These are phyloP conservation scores for Palythoa grandis DNA, from an alignment of 92 coral and sea anemone species.

Conservation along the genomic window DNA sequence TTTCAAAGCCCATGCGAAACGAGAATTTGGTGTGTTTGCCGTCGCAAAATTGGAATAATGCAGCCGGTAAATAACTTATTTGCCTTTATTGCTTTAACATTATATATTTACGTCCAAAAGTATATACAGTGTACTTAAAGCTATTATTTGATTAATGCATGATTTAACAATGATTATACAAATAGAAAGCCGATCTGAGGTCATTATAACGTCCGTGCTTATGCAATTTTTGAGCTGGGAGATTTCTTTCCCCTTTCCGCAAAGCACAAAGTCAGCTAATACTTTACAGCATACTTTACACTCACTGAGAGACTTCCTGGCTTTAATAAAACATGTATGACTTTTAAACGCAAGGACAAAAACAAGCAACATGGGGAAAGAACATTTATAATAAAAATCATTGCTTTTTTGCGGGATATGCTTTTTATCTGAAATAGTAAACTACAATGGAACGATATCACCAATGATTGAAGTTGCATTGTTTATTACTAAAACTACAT, in stretches of 20 bases:
- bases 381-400: conserved; percentile 43
- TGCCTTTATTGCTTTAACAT: conserved; percentile 41
- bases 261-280: conserved; percentile 50
- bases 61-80: conserved; percentile 42
- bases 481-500: conserved; percentile 41
- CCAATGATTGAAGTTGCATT: conserved; percentile 42
- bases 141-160: conserved; percentile 42
- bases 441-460: conserved; percentile 46
- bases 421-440: conserved; percentile 45
- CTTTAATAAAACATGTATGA: conserved; percentile 45
- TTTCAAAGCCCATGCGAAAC: conserved; percentile 46
- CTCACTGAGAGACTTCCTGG: conserved; percentile 50
- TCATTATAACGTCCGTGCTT: conserved; percentile 43
- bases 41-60: conserved; percentile 45
- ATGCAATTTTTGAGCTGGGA: conserved; percentile 44
- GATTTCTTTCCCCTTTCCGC: conserved; percentile 47
- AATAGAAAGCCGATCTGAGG: conserved; percentile 47
- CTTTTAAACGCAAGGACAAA: conserved; percentile 47
- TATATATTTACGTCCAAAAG: conserved; percentile 38
- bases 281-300: conserved; percentile 44
- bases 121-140: conserved; percentile 44
- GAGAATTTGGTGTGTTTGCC: conserved; percentile 33
- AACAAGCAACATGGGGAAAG: conserved; percentile 47
- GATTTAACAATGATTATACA: conserved; percentile 41
- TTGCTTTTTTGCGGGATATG: conserved; percentile 48